Evolutionary conservation across 2,888 invertebrate genomes (phyloP).

Genomic region (Selenia dentaria): DNA sequence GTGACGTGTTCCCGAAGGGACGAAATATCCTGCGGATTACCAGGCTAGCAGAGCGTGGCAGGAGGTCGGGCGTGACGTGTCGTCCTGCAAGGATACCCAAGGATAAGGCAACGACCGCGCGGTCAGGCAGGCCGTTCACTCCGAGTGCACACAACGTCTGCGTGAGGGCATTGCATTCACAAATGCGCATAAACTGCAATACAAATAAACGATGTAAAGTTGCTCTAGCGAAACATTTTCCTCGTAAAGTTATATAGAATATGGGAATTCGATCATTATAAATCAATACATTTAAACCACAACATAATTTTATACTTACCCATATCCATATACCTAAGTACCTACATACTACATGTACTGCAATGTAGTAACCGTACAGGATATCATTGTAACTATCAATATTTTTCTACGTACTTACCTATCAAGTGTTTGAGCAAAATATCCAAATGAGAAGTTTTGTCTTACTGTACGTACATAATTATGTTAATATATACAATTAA

Average conservation of each 20-base stretch:
- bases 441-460: too few relatives aligned
- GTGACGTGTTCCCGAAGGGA: constrained; percentile 81
- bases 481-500: too few relatives aligned
- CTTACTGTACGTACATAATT: too few relatives aligned
- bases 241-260: constrained; percentile 14
- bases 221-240: background rate
- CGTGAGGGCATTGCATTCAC: constrained; percentile 30
- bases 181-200: constrained; percentile 26
- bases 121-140: constrained; percentile 59
- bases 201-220: constrained; percentile 13
- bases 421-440: too few relatives aligned
- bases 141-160: constrained; percentile 33
- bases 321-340: too few relatives aligned
- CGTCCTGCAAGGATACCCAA: constrained; percentile 81
- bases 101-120: constrained; percentile 75
- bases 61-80: constrained; percentile 61
- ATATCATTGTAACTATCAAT: too few relatives aligned
- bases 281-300: too few relatives aligned
- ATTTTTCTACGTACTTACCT: too few relatives aligned
- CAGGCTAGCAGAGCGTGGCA: constrained; percentile 68
- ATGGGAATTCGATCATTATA: too few relatives aligned
- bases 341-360: too few relatives aligned
- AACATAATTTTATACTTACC: too few relatives aligned
- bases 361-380: too few relatives aligned
- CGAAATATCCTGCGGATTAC: constrained; percentile 83